These are phyloP conservation scores for Oncorhynchus gorbuscha DNA, from an alignment of 2,113 vertebrate genomes.

Conservation along the genomic window DNA sequence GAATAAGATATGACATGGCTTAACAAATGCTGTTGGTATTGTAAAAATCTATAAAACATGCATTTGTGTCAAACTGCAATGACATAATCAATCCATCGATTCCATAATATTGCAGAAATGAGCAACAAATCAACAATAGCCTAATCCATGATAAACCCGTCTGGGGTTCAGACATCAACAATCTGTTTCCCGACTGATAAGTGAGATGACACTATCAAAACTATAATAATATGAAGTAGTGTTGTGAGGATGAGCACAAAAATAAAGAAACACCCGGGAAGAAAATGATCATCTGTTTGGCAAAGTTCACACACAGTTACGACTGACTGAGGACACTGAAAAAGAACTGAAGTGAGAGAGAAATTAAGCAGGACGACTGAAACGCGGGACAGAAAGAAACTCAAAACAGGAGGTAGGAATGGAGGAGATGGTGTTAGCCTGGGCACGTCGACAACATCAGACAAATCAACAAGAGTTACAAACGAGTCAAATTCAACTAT, in stretches of 20 bases:
- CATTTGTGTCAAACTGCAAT: conserved; percentile 44
- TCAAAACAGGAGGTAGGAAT: conserved; percentile 61
- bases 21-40: too few relatives aligned
- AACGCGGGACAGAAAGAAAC: conserved; percentile 57
- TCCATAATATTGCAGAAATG: conserved; percentile 37
- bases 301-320: conserved; percentile 62
- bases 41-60: conserved; percentile 35
- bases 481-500: conserved; percentile 71
- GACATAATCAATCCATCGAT: conserved; percentile 24
- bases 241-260: conserved; percentile 38
- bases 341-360: conserved; percentile 69
- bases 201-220: conserved; percentile 40
- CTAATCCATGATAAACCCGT: conserved; percentile 27
- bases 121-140: conserved; percentile 46
- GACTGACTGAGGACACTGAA: conserved; percentile 66
- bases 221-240: conserved; percentile 64
- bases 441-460: conserved; percentile 69
- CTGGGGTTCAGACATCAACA: conserved; percentile 25
- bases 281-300: conserved; percentile 51
- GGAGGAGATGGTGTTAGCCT: conserved; percentile 68
- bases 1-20: conserved; percentile 34
- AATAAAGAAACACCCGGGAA: conserved; percentile 48
- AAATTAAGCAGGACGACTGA: conserved; percentile 57
- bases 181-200: conserved; percentile 31
- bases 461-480: conserved; percentile 69